phyloP scores from a whole-genome alignment of 2,888 invertebrate genomes.

The Dicyrtoma fusca region DNA sequence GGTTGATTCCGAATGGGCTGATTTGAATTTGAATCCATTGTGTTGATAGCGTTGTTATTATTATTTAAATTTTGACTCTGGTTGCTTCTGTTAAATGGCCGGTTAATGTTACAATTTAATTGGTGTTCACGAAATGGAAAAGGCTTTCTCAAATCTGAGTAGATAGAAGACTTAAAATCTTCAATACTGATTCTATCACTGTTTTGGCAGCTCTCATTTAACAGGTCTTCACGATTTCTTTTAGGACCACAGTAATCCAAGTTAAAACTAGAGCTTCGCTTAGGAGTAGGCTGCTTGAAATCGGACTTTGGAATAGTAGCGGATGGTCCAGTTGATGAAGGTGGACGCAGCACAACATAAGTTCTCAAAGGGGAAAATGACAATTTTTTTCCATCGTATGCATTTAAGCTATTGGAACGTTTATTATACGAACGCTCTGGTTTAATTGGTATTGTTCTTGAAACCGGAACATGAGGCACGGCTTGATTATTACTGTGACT shows the following conservation, averaged over 20 bases:
- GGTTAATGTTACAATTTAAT: slow-evolving; percentile 12
- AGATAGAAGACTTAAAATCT: background rate
- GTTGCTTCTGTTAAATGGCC: too few species aligned
- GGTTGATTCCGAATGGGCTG: too few species aligned
- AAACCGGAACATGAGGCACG: background rate
- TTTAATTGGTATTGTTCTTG: slow-evolving; percentile 42
- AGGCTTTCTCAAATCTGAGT: slow-evolving; percentile 16
- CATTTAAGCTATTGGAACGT: slow-evolving; percentile 54
- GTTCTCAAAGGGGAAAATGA: slow-evolving; percentile 53
- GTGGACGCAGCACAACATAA: slow-evolving; percentile 48
- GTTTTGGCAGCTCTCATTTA: background rate
- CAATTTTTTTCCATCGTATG: slow-evolving; percentile 51
- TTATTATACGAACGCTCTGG: slow-evolving; percentile 50
- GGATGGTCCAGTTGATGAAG: background rate
- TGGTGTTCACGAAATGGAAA: slow-evolving; percentile 27
- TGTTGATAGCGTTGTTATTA: too few species aligned
- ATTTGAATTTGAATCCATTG: too few species aligned
- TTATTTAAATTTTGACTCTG: too few species aligned
- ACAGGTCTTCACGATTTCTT: slow-evolving; percentile 22
- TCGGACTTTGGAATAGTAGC: background rate
- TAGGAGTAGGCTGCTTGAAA: background rate
- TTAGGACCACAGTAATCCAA: slow-evolving; percentile 28
- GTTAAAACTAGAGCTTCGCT: slow-evolving; percentile 32
- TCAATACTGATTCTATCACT: background rate
- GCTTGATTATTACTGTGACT: background rate